Percentiles rank a stretch among this genome's conserved stretches.
Conservation (phyloP, 1,140 invertebrate genomes). For the Lutraria rhynchaena region DNA sequence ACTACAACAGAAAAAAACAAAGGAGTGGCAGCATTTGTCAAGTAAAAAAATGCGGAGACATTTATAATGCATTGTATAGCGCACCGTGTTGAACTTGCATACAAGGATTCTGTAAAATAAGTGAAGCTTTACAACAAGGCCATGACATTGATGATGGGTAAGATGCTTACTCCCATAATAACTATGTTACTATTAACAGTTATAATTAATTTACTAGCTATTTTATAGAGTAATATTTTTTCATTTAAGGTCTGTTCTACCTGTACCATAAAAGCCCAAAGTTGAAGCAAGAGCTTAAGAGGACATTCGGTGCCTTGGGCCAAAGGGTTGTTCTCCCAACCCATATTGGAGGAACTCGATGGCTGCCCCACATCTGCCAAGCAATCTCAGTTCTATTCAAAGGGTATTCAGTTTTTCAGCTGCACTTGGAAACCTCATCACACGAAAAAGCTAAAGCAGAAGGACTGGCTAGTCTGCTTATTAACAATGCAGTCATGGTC, state of each 20-base stretch:
- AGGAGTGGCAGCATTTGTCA: no score
- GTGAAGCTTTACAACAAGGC: slow-evolving; percentile 1
- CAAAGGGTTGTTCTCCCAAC: slow-evolving; percentile 18
- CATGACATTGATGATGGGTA: not conserved
- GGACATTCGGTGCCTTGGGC: not conserved
- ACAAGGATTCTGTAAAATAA: slow-evolving; percentile 22
- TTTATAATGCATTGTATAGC: slow-evolving; percentile 16
- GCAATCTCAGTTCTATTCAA: slow-evolving; percentile 16
- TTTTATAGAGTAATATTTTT: no score
- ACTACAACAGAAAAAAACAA: no score
- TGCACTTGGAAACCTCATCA: slow-evolving; percentile 35
- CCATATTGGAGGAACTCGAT: slow-evolving; percentile 44
- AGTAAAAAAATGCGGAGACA: no score
- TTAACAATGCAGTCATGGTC: not conserved
- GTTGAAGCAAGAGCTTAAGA: not conserved
- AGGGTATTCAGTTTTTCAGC: slow-evolving; percentile 19
- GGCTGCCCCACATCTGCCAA: slow-evolving; percentile 28
- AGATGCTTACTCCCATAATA: no score
- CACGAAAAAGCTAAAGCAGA: slow-evolving; percentile 54
- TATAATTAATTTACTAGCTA: no score
- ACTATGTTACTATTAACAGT: no score
- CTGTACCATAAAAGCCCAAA: slow-evolving; percentile 18
- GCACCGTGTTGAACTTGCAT: slow-evolving; percentile 27
- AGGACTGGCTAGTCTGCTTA: slow-evolving; percentile 15
- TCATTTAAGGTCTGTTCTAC: slow-evolving; percentile 18